Conservation (phyloP, 2,113 vertebrate species). For the Brachirus orientalis region DNA sequence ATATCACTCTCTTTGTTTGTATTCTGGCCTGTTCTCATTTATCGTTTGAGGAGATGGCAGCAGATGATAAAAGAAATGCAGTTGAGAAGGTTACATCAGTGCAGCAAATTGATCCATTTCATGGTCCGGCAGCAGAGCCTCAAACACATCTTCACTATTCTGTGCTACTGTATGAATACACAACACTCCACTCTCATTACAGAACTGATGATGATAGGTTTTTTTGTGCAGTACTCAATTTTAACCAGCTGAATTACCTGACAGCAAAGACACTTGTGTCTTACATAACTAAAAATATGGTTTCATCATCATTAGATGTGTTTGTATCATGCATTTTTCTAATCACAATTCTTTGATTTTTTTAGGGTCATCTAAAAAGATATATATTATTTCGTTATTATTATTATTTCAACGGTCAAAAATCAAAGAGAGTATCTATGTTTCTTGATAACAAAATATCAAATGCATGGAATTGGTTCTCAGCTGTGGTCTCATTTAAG, state of each 20-base stretch:
- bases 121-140: background rate
- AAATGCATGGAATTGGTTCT: too few relatives aligned
- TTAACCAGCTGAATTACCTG: slow-evolving; percentile 14
- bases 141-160: background rate
- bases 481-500: too few relatives aligned
- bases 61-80: background rate
- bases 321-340: slow-evolving; percentile 4
- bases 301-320: slow-evolving; percentile 8
- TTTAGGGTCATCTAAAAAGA: too few relatives aligned
- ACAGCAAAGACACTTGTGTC: slow-evolving; percentile 1
- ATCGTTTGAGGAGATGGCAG: background rate
- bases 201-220: slow-evolving; percentile 20
- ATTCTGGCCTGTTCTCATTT: background rate
- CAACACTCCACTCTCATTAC: slow-evolving; percentile 26
- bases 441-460: too few relatives aligned
- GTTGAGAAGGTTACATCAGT: background rate
- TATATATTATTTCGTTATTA: too few relatives aligned
- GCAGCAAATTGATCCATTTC: background rate
- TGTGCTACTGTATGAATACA: slow-evolving; percentile 3
- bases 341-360: background rate
- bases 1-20: background rate
- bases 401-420: too few relatives aligned
- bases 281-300: slow-evolving; percentile 31
- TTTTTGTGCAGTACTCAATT: slow-evolving; percentile 19
- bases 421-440: too few relatives aligned